phyloP scores from a whole-genome alignment of 2,113 vertebrate species.

The Triplophysa tibetana region DNA sequence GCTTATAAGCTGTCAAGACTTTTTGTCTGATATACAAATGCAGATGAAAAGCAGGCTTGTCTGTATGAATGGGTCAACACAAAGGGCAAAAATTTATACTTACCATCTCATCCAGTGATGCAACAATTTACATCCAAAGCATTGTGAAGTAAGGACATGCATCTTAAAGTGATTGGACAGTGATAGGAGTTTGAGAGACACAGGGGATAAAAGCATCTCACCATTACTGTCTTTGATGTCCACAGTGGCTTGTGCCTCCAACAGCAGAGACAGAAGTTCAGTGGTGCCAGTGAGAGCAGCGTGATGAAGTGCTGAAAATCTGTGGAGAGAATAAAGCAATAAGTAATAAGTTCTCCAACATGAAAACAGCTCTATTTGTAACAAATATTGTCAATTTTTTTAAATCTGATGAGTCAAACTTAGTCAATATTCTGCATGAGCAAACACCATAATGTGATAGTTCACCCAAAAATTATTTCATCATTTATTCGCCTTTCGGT shows the following conservation, averaged over 20 bases:
- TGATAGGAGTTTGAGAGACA: neutral
- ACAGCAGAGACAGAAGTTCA: constrained; percentile 85
- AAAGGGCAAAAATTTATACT: neutral
- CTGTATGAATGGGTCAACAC: neutral
- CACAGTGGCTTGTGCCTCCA: constrained; percentile 90
- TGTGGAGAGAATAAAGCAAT: constrained; percentile 57
- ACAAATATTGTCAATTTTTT: no score
- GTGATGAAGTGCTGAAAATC: constrained; percentile 92
- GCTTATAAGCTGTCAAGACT: neutral
- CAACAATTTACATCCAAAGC: neutral
- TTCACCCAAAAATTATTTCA: no score
- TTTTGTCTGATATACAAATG: neutral
- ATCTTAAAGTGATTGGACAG: neutral
- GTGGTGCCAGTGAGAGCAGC: constrained; percentile 89
- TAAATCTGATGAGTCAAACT: no score
- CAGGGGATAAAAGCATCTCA: constrained; percentile 62
- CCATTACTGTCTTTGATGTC: constrained; percentile 96
- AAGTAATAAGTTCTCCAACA: neutral
- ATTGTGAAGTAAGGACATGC: neutral
- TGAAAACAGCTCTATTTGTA: neutral
- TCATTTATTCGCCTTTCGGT: no score
- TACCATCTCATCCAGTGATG: neutral
- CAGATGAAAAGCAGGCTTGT: neutral
- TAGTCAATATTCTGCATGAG: no score
- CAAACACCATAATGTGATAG: no score